phyloP scores from a whole-genome alignment of 2,888 invertebrate genomes.

The Orchesellides sinensis region DNA sequence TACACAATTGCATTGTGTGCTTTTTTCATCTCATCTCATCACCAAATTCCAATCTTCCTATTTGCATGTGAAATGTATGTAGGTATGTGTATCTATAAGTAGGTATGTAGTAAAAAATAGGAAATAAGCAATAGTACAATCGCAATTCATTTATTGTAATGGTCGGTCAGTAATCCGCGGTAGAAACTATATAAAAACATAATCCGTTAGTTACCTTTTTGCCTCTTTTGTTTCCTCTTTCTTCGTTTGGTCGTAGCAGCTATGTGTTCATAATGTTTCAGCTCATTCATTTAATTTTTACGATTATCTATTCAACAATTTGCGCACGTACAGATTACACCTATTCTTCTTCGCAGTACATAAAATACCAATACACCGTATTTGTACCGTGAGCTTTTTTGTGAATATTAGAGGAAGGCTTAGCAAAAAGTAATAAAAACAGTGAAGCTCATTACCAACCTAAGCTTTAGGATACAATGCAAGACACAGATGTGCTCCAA shows the following conservation, averaged over 20 bases:
- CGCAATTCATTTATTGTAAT: constrained; percentile 37
- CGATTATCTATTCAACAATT: background rate
- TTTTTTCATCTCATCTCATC: background rate
- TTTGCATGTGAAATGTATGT: too few relatives aligned
- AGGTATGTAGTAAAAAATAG: background rate
- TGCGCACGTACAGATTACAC: background rate
- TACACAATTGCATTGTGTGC: background rate
- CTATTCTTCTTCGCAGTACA: background rate
- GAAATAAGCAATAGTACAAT: background rate
- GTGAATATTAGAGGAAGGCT: background rate
- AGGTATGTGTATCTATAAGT: background rate
- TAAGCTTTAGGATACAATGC: background rate
- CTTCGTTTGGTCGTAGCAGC: background rate
- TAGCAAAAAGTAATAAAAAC: background rate
- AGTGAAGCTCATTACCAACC: constrained; percentile 25
- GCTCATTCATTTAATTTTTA: background rate
- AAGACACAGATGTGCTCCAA: background rate
- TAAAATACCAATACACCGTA: background rate
- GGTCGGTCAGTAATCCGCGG: constrained; percentile 33
- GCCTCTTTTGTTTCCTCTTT: constrained; percentile 19
- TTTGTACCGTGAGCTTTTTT: background rate
- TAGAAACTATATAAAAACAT: background rate
- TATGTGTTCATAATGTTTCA: too few relatives aligned
- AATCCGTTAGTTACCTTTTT: constrained; percentile 30
- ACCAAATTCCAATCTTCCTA: background rate